Percentiles rank a stretch among this genome's conserved stretches.
These are phyloP conservation scores for Drosophila mimica DNA, from an alignment of 2,888 invertebrate genomes.

Conservation along the genomic window DNA sequence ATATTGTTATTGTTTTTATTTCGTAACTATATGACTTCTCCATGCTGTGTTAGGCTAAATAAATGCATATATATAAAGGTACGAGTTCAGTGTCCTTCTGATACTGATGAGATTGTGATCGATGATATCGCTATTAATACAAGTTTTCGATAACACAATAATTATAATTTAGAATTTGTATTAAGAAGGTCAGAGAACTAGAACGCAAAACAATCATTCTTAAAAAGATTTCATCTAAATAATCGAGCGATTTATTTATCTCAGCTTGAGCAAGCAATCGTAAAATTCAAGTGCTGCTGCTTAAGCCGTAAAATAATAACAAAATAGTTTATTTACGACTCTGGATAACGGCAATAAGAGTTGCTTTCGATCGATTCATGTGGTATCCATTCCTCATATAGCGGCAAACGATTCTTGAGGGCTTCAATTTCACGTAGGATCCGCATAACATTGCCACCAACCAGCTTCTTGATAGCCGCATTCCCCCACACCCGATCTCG, in stretches of 20 bases:
- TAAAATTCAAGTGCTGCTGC: conserved; percentile 8
- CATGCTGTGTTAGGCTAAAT: background rate
- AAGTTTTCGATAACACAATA: background rate
- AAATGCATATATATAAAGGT: background rate
- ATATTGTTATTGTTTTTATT: background rate
- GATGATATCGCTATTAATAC: background rate
- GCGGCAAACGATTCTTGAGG: conserved; percentile 85
- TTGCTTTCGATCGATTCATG: conserved; percentile 86
- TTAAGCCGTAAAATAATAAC: conserved; percentile 1
- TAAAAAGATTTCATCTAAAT: conserved; percentile 17
- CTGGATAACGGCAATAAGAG: conserved; percentile 86
- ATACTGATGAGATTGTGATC: background rate
- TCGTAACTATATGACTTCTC: background rate
- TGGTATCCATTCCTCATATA: conserved; percentile 87
- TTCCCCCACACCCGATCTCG: conserved; percentile 87
- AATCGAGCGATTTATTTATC: conserved; percentile 43
- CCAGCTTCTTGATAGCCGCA: conserved; percentile 87
- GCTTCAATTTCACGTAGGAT: conserved; percentile 86
- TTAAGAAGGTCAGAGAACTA: background rate
- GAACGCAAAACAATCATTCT: background rate
- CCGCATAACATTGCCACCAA: conserved; percentile 87
- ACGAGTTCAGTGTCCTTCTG: background rate
- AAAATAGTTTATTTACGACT: conserved; percentile 76
- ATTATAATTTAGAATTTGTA: background rate
- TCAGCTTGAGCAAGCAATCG: conserved; percentile 21